A percentile compares a stretch with the other conserved stretches of the same genome.
These are phyloP conservation scores for Pipistrellus pipistrellus DNA, from an alignment of 2,797 vertebrate genomes.

Conservation along the genomic window DNA sequence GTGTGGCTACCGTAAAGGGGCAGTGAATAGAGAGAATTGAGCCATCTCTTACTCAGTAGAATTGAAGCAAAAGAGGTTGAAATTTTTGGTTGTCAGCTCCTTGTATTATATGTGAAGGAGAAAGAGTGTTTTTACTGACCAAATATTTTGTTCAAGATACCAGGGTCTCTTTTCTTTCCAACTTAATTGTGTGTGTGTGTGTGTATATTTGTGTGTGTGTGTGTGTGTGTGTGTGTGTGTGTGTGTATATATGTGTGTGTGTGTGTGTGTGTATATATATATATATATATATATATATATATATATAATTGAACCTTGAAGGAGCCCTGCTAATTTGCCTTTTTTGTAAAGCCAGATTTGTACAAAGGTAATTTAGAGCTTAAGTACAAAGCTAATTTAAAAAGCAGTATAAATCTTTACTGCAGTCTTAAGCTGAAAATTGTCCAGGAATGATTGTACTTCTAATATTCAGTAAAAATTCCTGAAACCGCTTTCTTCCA, in stretches of 20 bases:
- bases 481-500: background rate
- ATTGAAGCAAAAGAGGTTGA: background rate
- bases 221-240: no score
- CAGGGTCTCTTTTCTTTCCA: background rate
- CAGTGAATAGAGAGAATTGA: background rate
- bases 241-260: no score
- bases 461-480: background rate
- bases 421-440: background rate
- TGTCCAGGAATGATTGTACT: background rate
- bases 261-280: no score
- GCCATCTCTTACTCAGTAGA: background rate
- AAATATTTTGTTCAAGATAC: background rate
- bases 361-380: background rate
- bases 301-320: background rate
- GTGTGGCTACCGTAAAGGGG: background rate
- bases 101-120: background rate
- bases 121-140: background rate
- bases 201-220: no score
- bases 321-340: background rate
- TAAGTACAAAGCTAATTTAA: background rate
- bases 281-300: background rate
- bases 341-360: slow-evolving; percentile 12
- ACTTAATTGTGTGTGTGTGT: background rate
- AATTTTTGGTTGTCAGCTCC: background rate
- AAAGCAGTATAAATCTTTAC: background rate